Percentiles rank a stretch among this genome's conserved stretches.
Conservation (phyloP, 2,113 vertebrate genomes). For the Heliornis fulica region DNA sequence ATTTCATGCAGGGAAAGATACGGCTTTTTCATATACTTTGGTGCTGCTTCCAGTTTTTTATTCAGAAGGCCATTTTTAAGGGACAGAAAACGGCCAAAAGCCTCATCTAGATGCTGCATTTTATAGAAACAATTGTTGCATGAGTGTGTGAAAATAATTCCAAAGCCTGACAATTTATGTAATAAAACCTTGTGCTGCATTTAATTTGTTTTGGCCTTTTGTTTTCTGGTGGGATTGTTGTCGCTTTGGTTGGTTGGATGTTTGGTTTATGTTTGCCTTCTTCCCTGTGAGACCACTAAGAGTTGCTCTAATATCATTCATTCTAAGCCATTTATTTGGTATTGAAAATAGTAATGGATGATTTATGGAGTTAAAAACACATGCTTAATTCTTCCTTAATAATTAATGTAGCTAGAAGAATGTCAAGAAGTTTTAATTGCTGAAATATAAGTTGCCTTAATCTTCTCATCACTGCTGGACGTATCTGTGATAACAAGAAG, state of each 20-base stretch:
- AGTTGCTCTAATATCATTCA: not conserved
- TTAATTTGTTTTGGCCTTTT: not conserved
- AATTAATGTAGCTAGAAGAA: not conserved
- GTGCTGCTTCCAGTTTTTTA: not conserved
- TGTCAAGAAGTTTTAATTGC: not conserved
- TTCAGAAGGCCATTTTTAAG: not conserved
- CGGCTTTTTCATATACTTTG: not conserved
- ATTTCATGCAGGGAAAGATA: not conserved
- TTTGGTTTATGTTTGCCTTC: not conserved
- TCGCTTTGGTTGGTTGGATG: not conserved
- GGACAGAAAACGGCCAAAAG: not conserved
- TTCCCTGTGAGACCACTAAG: not conserved
- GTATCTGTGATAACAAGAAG: not conserved
- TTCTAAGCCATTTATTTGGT: not conserved
- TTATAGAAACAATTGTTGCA: not conserved
- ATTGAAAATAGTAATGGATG: not conserved
- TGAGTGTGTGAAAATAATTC: not conserved
- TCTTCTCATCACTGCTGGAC: not conserved
- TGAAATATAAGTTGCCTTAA: not conserved
- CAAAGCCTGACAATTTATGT: not conserved
- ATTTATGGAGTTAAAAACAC: not conserved
- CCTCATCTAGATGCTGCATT: not conserved
- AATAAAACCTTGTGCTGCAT: not conserved
- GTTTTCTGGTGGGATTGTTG: not conserved
- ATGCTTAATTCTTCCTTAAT: not conserved